Conservation (phyloP, 2,797 vertebrate species). For the Rhinichthys osculus region DNA sequence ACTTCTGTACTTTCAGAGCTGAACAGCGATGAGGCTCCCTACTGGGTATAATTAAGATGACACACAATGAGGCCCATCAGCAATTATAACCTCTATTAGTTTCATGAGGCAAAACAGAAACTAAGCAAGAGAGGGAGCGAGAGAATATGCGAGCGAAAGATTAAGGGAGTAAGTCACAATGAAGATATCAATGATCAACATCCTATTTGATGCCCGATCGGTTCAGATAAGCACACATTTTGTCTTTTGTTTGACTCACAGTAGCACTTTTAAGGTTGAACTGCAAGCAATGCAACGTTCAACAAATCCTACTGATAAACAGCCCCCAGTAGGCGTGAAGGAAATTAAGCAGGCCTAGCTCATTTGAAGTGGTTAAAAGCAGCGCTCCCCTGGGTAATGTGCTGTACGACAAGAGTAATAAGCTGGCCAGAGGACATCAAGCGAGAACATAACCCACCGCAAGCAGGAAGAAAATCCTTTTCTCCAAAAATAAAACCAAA, state of each 20-base stretch:
- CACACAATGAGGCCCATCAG: constrained; percentile 69
- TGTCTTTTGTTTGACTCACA: constrained; percentile 29
- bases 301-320: constrained; percentile 43
- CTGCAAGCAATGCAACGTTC: constrained; percentile 11
- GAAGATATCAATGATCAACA: constrained; percentile 20
- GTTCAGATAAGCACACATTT: background rate
- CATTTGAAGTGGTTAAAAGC: constrained; percentile 46
- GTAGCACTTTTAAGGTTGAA: constrained; percentile 8
- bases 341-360: constrained; percentile 34
- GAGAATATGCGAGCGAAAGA: constrained; percentile 40
- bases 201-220: background rate
- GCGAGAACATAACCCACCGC: background rate
- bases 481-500: constrained; percentile 24
- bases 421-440: constrained; percentile 43
- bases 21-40: constrained; percentile 57
- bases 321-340: constrained; percentile 12
- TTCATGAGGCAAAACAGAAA: constrained; percentile 30
- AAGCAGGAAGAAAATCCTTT: background rate
- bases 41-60: constrained; percentile 72
- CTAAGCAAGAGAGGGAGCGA: constrained; percentile 40
- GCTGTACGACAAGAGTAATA: constrained; percentile 37
- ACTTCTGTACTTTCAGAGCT: constrained; percentile 40
- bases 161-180: constrained; percentile 39
- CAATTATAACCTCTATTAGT: constrained; percentile 74
- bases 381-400: constrained; percentile 49